phyloP scores from a whole-genome alignment of 2,797 vertebrate species.

The Australoheros facetus region DNA sequence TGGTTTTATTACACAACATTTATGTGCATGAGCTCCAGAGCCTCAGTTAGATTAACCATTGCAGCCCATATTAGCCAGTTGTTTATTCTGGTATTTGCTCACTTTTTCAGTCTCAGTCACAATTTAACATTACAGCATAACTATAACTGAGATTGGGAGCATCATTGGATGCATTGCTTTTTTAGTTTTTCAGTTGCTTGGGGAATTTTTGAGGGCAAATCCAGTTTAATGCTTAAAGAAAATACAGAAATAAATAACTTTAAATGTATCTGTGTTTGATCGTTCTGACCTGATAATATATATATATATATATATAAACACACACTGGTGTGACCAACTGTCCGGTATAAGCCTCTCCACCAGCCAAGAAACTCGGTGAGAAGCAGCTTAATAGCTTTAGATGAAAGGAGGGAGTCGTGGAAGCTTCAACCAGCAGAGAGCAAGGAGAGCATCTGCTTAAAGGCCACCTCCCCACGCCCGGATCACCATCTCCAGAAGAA shows the following conservation, averaged over 20 bases:
- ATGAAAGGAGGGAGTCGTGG: constrained; percentile 76
- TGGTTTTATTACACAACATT: not conserved
- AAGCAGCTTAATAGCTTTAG: constrained; percentile 82
- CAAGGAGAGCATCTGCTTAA: constrained; percentile 85
- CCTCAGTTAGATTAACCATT: not conserved
- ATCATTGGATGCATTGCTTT: not conserved
- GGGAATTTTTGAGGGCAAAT: not conserved
- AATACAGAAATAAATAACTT: no score
- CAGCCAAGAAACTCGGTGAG: constrained; percentile 68
- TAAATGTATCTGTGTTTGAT: no score
- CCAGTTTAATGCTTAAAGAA: not conserved
- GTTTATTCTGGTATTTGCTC: not conserved
- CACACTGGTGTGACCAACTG: constrained; percentile 44
- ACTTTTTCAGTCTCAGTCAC: not conserved
- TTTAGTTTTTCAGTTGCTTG: not conserved
- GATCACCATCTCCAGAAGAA: constrained; percentile 78
- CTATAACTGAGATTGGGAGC: not conserved
- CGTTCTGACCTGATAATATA: not conserved
- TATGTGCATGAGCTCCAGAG: not conserved
- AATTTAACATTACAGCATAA: not conserved
- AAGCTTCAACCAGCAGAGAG: constrained; percentile 75
- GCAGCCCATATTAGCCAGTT: not conserved
- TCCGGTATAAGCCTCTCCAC: constrained; percentile 55
- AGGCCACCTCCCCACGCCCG: constrained; percentile 82
- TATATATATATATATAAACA: constrained; percentile 29